Conservation (phyloP, 2,888 invertebrate genomes). For the Parelbella ahira region DNA sequence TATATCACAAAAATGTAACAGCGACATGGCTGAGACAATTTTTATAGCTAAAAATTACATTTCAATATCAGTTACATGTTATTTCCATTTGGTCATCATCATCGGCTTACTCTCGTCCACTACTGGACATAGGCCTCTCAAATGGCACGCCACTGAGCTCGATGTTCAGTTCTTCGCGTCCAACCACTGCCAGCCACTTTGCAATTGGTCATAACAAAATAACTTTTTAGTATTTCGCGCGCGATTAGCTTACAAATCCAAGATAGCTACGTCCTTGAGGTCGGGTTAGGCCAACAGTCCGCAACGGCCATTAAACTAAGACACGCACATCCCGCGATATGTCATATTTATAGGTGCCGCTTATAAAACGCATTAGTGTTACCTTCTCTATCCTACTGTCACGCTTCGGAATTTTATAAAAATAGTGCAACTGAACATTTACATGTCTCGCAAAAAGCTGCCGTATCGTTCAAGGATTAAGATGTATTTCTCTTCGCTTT, state of each 20-base stretch:
- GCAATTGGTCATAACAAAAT: too few species aligned
- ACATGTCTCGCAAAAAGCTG: slow-evolving; percentile 10
- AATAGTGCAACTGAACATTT: slow-evolving; percentile 34
- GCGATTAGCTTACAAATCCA: slow-evolving; percentile 6
- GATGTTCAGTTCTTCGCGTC: too few species aligned
- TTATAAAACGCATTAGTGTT: slow-evolving; percentile 66
- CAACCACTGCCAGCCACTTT: too few species aligned
- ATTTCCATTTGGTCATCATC: too few species aligned
- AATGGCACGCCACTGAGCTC: too few species aligned
- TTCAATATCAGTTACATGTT: too few species aligned
- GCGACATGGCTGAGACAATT: too few species aligned
- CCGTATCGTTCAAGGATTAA: slow-evolving; percentile 6
- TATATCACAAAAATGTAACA: too few species aligned
- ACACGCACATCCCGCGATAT: slow-evolving; percentile 45
- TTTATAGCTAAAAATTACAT: too few species aligned
- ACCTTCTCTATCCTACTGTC: slow-evolving; percentile 48
- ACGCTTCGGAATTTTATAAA: slow-evolving; percentile 56
- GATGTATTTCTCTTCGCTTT: slow-evolving; percentile 9
- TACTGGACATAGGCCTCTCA: too few species aligned
- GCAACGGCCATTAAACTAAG: slow-evolving; percentile 16
- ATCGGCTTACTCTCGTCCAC: too few species aligned
- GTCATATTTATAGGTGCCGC: slow-evolving; percentile 61
- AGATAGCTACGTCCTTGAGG: slow-evolving; percentile 14
- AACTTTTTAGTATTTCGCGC: neutral
- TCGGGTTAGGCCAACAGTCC: slow-evolving; percentile 19